Evolutionary conservation across 2,888 invertebrate genomes (phyloP).

Genomic region (Serrognathus titanus): DNA sequence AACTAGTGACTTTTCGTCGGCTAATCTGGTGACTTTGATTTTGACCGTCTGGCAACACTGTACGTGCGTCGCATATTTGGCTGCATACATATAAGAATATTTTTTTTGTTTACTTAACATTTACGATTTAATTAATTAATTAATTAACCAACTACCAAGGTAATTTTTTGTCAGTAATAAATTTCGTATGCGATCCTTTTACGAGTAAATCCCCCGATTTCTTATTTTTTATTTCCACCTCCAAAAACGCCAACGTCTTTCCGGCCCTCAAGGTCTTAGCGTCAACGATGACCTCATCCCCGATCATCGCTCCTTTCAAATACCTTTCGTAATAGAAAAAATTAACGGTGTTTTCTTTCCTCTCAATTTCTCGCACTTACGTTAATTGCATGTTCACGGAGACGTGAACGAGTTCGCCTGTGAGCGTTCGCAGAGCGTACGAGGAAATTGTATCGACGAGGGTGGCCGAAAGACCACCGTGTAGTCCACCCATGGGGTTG

Average conservation of each 20-base stretch:
- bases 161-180: neutral
- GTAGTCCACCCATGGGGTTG: constrained; percentile 71
- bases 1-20: too few species aligned
- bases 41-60: too few species aligned
- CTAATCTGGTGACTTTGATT: too few species aligned
- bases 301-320: neutral
- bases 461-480: constrained; percentile 83
- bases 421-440: constrained; percentile 60
- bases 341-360: neutral
- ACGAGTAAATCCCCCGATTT: neutral
- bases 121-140: too few species aligned
- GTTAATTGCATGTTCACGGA: constrained; percentile 79
- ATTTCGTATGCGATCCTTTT: constrained; percentile 3
- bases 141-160: too few species aligned
- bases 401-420: constrained; percentile 59
- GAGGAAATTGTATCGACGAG: constrained; percentile 76
- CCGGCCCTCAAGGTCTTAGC: neutral
- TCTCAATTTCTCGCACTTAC: constrained; percentile 50
- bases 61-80: too few species aligned
- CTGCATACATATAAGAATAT: too few species aligned
- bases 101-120: too few species aligned
- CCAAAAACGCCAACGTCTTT: neutral
- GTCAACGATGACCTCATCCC: neutral
- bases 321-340: constrained; percentile 17
- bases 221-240: constrained; percentile 2